Conservation (phyloP, 1,140 invertebrate species). For the Neodiprion fabricii region DNA sequence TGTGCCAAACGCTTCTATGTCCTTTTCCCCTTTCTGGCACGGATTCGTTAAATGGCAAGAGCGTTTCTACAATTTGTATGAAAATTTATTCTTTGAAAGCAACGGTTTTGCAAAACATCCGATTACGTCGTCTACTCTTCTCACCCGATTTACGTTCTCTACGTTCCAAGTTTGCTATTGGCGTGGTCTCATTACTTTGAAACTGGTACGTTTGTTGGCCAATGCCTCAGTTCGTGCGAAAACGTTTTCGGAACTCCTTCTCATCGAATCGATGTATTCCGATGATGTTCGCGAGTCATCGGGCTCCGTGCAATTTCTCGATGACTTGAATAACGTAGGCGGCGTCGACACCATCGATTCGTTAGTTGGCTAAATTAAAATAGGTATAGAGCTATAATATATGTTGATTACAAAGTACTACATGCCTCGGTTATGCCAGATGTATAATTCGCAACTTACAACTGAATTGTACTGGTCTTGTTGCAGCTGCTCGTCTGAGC, state of each 20-base stretch:
- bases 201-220: conserved; percentile 58
- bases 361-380: background rate
- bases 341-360: background rate
- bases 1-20: background rate
- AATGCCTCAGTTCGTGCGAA: conserved; percentile 60
- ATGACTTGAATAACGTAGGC: conserved; percentile 15
- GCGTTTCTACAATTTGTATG: background rate
- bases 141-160: conserved; percentile 20
- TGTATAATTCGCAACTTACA: background rate
- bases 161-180: conserved; percentile 7
- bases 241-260: conserved; percentile 57
- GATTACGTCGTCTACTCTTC: conserved; percentile 15
- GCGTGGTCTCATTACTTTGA: conserved; percentile 60
- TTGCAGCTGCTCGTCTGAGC: conserved; percentile 2
- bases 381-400: background rate
- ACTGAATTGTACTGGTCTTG: background rate
- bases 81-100: conserved; percentile 20
- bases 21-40: conserved; percentile 8
- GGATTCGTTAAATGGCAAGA: background rate
- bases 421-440: too few species aligned
- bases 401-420: background rate
- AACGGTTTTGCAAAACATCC: conserved; percentile 4
- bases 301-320: conserved; percentile 31
- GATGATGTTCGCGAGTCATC: conserved; percentile 51
- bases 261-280: conserved; percentile 57